Evolutionary conservation across 2,797 vertebrate species (phyloP).

Genomic region (Fundulus diaphanus): DNA sequence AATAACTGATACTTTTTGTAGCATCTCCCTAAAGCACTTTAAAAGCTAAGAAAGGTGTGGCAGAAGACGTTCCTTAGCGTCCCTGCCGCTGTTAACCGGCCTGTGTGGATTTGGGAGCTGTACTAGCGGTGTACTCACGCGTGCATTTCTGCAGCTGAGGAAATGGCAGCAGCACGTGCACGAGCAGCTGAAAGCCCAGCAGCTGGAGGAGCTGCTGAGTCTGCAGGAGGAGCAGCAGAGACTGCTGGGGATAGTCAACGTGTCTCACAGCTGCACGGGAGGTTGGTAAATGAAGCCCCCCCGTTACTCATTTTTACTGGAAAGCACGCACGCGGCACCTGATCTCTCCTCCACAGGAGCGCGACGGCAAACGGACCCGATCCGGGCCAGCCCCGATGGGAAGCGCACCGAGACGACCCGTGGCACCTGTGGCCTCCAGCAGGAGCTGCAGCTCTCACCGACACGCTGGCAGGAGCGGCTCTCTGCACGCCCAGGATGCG

Average conservation of each 20-base stretch:
- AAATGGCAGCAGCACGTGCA: slow-evolving; percentile 93
- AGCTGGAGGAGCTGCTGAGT: slow-evolving; percentile 87
- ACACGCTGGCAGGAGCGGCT: slow-evolving; percentile 8
- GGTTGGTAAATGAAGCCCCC: slow-evolving; percentile 37
- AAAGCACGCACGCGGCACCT: not conserved
- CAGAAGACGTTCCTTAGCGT: not conserved
- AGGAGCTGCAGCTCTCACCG: slow-evolving; percentile 19
- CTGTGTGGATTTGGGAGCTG: not conserved
- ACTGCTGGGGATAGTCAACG: slow-evolving; percentile 78
- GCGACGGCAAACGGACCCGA: slow-evolving; percentile 25
- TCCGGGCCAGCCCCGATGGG: slow-evolving; percentile 8
- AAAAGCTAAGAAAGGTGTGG: not conserved
- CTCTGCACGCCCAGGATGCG: slow-evolving; percentile 1
- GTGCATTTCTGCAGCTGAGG: slow-evolving; percentile 82
- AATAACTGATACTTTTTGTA: not conserved
- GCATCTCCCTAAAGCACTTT: not conserved
- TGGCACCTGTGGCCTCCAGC: not conserved
- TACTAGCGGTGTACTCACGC: not conserved
- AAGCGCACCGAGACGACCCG: not conserved
- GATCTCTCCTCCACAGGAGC: slow-evolving; percentile 32
- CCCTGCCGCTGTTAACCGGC: not conserved
- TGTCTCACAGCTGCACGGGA: slow-evolving; percentile 25
- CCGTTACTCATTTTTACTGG: not conserved
- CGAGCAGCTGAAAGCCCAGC: slow-evolving; percentile 89
- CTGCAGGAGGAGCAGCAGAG: slow-evolving; percentile 90